phyloP scores from a whole-genome alignment of 2,113 vertebrate genomes.

The Ifrita kowaldi region DNA sequence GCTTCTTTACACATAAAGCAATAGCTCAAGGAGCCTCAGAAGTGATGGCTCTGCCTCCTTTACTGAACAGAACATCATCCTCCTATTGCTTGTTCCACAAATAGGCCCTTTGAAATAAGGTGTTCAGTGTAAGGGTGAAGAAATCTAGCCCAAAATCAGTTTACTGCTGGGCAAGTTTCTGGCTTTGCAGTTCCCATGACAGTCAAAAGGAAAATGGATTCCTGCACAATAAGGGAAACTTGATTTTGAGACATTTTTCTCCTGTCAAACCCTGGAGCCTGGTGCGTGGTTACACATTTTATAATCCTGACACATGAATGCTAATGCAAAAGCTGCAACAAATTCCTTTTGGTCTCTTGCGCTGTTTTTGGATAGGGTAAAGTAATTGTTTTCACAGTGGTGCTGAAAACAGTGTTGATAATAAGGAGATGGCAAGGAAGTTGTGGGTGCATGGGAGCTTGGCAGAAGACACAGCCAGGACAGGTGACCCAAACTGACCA shows the following conservation, averaged over 20 bases:
- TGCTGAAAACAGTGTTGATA: background rate
- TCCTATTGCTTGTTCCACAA: background rate
- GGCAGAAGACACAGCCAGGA: background rate
- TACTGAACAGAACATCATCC: background rate
- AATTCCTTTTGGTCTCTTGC: background rate
- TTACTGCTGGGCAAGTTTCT: background rate
- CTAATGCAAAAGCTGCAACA: background rate
- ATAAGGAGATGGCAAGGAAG: background rate
- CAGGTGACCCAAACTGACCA: background rate
- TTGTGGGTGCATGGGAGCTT: background rate
- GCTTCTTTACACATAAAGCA: background rate
- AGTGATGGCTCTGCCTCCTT: background rate
- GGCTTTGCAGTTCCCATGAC: background rate
- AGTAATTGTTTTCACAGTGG: background rate
- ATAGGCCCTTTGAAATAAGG: background rate
- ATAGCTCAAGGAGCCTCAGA: background rate
- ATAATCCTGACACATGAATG: background rate
- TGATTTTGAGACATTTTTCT: background rate
- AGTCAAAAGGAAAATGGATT: background rate
- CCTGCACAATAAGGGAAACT: background rate
- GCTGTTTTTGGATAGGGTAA: background rate
- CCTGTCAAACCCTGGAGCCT: background rate
- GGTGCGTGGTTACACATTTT: background rate
- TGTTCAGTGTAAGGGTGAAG: background rate
- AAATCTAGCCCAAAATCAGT: background rate